Evolutionary conservation across 2,888 invertebrate genomes (phyloP).

Genomic region (Phortica magna): DNA sequence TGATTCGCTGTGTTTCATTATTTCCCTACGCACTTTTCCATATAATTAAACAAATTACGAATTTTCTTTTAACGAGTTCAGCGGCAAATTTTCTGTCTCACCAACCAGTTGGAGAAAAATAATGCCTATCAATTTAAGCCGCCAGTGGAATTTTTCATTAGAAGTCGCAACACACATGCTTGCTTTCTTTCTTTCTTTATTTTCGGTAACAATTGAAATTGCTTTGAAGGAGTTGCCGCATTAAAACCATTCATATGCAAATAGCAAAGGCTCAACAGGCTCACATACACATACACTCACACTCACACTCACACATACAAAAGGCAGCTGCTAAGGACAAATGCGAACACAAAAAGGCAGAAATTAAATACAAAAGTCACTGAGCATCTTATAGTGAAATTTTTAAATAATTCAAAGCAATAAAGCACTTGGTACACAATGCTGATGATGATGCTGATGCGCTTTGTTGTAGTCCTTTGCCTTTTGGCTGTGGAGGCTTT

Average conservation of each 20-base stretch:
- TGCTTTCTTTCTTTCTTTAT: conserved; percentile 32
- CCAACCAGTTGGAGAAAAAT: conserved; percentile 59
- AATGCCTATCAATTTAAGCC: conserved; percentile 71
- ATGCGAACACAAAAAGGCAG: conserved; percentile 49
- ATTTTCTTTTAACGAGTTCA: conserved; percentile 43
- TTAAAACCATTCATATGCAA: conserved; percentile 71
- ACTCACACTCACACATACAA: not conserved
- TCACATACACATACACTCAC: no score
- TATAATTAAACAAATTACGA: conserved; percentile 69
- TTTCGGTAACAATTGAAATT: conserved; percentile 1
- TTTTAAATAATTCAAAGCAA: conserved; percentile 9
- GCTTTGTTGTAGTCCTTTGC: conserved; percentile 26
- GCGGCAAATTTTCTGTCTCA: not conserved
- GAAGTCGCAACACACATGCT: conserved; percentile 24
- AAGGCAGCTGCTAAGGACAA: not conserved
- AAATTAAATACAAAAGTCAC: conserved; percentile 35
- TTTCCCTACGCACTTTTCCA: conserved; percentile 53
- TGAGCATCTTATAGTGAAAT: conserved; percentile 4
- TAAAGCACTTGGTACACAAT: not conserved
- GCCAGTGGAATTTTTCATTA: conserved; percentile 71
- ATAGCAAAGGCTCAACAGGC: conserved; percentile 46
- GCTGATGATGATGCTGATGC: not conserved
- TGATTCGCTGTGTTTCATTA: not conserved
- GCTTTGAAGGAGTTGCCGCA: conserved; percentile 53
- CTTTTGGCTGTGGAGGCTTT: conserved; percentile 6